Conservation (phyloP, 2,113 vertebrate species). For the Poeciliopsis retropinna region DNA sequence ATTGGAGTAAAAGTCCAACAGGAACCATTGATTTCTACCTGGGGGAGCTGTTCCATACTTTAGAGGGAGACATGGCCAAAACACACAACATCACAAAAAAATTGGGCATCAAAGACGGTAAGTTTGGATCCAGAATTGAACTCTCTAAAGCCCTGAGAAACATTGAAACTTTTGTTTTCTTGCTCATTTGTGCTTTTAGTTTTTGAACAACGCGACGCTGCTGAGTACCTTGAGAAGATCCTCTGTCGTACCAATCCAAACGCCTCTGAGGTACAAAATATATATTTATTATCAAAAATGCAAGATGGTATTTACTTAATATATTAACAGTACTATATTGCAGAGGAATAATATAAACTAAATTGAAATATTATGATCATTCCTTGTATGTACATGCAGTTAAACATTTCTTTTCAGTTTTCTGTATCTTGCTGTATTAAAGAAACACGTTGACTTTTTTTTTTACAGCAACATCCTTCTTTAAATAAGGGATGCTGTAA, state of each 20-base stretch:
- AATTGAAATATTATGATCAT: too few species aligned
- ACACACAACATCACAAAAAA: conserved; percentile 28
- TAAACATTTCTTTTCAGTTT: too few species aligned
- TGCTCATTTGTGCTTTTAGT: conserved; percentile 44
- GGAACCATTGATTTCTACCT: conserved; percentile 41
- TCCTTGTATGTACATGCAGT: too few species aligned
- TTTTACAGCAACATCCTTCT: too few species aligned
- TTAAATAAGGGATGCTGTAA: too few species aligned
- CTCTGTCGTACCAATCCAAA: conserved; percentile 39
- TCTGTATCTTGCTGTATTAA: too few species aligned
- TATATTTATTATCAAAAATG: neutral
- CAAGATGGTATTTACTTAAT: neutral
- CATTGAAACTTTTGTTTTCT: neutral
- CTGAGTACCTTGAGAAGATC: conserved; percentile 77
- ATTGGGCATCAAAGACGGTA: conserved; percentile 67
- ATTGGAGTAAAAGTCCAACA: neutral
- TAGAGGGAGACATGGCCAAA: conserved; percentile 6
- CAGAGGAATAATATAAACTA: neutral
- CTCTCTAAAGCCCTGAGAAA: neutral
- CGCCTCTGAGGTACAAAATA: conserved; percentile 55
- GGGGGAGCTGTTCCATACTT: conserved; percentile 45
- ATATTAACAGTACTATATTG: neutral
- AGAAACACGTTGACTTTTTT: too few species aligned
- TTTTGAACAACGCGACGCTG: conserved; percentile 72
- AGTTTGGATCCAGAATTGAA: neutral